Evolutionary conservation across 2,113 vertebrate genomes (phyloP).

Genomic region (Phoenicopterus ruber): DNA sequence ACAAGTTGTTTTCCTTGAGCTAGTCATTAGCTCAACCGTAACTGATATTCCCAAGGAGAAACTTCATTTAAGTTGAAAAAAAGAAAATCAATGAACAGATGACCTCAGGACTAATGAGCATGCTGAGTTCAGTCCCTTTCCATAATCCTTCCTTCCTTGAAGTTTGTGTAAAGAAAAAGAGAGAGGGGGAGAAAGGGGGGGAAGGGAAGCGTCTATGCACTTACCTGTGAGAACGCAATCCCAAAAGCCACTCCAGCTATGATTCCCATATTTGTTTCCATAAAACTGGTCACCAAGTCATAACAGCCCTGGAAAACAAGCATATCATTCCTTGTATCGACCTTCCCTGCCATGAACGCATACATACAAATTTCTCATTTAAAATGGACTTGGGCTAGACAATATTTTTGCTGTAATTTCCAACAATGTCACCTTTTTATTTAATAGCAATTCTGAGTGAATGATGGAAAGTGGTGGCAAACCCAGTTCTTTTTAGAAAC

Average conservation of each 20-base stretch:
- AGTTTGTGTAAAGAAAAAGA: background rate
- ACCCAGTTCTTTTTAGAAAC: background rate
- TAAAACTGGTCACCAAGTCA: slow-evolving; percentile 92
- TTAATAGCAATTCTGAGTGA: background rate
- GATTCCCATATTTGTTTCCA: slow-evolving; percentile 96
- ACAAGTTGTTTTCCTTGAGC: slow-evolving; percentile 69
- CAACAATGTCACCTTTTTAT: background rate
- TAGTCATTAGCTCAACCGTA: slow-evolving; percentile 75
- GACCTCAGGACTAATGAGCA: slow-evolving; percentile 73
- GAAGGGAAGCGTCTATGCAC: background rate
- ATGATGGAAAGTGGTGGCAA: background rate
- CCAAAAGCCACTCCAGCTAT: slow-evolving; percentile 96
- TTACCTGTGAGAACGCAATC: slow-evolving; percentile 96
- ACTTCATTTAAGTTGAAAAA: slow-evolving; percentile 78
- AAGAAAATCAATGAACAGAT: slow-evolving; percentile 80
- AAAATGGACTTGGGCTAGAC: background rate
- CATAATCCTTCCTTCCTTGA: slow-evolving; percentile 54
- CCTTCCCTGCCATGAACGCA: background rate
- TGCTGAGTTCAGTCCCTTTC: slow-evolving; percentile 58
- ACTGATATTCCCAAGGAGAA: slow-evolving; percentile 77
- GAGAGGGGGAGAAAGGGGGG: background rate
- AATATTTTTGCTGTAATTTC: background rate
- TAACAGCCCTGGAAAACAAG: slow-evolving; percentile 87
- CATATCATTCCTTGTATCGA: background rate
- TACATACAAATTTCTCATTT: background rate